These are phyloP conservation scores for Oryzias melastigma DNA, from an alignment of 2,113 vertebrate genomes.

Conservation along the genomic window DNA sequence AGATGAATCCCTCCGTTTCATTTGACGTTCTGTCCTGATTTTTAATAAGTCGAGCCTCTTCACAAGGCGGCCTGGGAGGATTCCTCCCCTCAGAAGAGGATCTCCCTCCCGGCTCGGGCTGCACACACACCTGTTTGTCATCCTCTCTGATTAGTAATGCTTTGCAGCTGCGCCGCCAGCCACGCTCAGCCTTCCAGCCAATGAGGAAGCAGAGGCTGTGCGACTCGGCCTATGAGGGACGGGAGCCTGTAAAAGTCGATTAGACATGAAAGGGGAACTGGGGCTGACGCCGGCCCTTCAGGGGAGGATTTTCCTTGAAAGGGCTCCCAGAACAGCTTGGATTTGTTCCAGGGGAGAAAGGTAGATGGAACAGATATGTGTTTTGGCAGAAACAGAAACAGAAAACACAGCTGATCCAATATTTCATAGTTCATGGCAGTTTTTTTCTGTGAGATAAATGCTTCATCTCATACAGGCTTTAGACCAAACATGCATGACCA, in stretches of 20 bases:
- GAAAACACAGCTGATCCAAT: conserved; percentile 19
- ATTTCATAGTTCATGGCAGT: conserved; percentile 39
- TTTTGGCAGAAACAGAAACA: conserved; percentile 53
- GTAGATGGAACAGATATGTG: conserved; percentile 57
- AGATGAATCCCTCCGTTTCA: no score
- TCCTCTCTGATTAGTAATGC: conserved; percentile 59
- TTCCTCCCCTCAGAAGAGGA: conserved; percentile 16
- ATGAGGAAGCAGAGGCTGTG: conserved; percentile 37
- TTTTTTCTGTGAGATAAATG: conserved; percentile 10
- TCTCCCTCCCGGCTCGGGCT: conserved; percentile 26
- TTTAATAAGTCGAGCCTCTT: no score
- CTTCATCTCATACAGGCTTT: neutral
- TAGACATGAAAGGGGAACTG: conserved; percentile 64
- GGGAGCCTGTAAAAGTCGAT: conserved; percentile 60
- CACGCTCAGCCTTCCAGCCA: conserved; percentile 39
- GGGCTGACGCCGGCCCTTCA: conserved; percentile 42
- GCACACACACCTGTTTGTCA: conserved; percentile 64
- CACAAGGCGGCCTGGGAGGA: no score
- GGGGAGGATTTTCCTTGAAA: conserved; percentile 46
- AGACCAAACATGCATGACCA: neutral
- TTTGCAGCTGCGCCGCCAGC: conserved; percentile 56
- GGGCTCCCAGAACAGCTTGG: conserved; percentile 45
- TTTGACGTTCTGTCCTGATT: no score
- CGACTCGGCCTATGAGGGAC: conserved; percentile 43
- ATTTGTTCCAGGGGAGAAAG: conserved; percentile 46